Evolutionary conservation across 35 echinoderm and acorn worm species (phyloP), one percentile per base, ranked within the genome.

Genomic region (Holothuria glaberrima): DNA sequence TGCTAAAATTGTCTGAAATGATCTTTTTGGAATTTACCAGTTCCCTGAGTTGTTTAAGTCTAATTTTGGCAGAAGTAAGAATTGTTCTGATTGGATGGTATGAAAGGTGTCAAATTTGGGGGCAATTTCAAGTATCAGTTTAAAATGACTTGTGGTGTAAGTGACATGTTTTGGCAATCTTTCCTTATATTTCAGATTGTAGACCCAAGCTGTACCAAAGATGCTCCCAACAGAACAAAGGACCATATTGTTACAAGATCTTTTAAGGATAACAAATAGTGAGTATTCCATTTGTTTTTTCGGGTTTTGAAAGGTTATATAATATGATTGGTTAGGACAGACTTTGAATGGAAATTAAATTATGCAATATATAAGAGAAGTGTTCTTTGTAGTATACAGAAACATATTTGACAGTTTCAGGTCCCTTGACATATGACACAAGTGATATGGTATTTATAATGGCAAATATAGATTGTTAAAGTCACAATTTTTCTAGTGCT

Each of bases 261-360:
- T 72, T 99, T 99, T 56, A 99, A 89, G 45, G 97, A 99, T 78
- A 94, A 94, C 52, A 94, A 93, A 95, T 93, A 90, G 97, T 99
- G 88, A 99, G 93, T 94, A 35, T 22, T 35, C 28, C 50, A 5
- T 46, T 54, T 54, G 50, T 14, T 54, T n/a, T n/a, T n/a, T 14
- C 50, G 12, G 50, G 12, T 2, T 14, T 12, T 5, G 12, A 54
- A 14, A 54, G 0, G 50, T 54, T 54, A 54, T 54, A 17, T 46
- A 46, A 46, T 46, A 46, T 4, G 44, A 14, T 54, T 5, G 50
- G 50, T 14, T 54, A 14, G 5, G 5, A 17, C 1, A 54, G 5
- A 56, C 79, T 82, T 88, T 24, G 7, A 69, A 17, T 69, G 6
- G 63, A 67, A 22, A 67, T 22, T 69, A 33, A 33, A 18, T 29